Conservation (phyloP, 2,113 vertebrate species). For the Cepphus grylle region DNA sequence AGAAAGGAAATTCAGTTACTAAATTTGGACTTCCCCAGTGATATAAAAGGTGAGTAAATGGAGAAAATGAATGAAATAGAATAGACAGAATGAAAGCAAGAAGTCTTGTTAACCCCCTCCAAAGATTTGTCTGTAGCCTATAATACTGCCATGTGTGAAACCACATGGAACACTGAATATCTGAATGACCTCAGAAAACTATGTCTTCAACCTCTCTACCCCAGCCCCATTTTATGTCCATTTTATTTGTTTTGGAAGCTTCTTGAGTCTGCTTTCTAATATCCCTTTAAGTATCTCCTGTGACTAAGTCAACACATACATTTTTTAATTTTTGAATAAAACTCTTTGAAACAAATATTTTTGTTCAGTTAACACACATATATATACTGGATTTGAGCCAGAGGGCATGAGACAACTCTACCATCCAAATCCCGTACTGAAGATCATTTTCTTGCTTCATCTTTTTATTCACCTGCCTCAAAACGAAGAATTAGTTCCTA, state of each 20-base stretch:
- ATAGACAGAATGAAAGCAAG: neutral
- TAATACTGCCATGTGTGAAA: neutral
- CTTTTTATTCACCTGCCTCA: neutral
- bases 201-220: neutral
- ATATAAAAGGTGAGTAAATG: neutral
- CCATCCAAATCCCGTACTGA: neutral
- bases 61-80: neutral
- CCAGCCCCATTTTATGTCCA: neutral
- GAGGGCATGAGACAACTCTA: neutral
- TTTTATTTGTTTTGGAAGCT: neutral
- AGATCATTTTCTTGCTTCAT: neutral
- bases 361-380: neutral
- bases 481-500: neutral
- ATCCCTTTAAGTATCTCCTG: neutral
- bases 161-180: accelerated
- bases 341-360: neutral
- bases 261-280: neutral
- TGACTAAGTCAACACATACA: neutral
- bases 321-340: neutral
- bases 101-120: neutral
- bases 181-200: neutral
- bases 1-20: neutral
- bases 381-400: neutral
- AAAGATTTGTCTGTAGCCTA: neutral
- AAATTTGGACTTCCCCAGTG: neutral